Conservation (phyloP, 2,797 vertebrate genomes). For the Eidolon dupreanum region DNA sequence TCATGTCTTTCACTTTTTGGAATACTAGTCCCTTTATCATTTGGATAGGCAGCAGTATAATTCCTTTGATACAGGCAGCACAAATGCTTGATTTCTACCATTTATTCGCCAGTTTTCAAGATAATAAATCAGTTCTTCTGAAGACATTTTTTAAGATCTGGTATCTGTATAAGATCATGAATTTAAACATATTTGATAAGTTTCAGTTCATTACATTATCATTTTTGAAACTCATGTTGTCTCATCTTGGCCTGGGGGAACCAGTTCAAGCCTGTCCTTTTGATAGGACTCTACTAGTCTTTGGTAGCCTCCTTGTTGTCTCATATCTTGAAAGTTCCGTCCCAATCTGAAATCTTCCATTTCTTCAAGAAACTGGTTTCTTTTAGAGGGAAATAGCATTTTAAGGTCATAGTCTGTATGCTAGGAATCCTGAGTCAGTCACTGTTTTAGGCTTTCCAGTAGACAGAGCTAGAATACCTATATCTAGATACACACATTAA, state of each 20-base stretch:
- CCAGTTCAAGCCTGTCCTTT: background rate
- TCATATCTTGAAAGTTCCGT: background rate
- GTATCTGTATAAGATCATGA: background rate
- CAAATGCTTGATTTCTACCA: background rate
- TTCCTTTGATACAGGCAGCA: background rate
- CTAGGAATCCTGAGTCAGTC: background rate
- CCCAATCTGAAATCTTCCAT: background rate
- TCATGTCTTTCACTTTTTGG: background rate
- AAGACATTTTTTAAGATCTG: background rate
- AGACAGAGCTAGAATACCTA: background rate
- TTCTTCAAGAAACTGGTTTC: background rate
- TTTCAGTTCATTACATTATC: background rate
- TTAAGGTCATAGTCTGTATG: background rate
- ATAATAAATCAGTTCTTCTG: background rate
- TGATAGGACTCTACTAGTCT: background rate
- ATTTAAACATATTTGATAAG: background rate
- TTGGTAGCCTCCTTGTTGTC: background rate
- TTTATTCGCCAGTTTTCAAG: conserved; percentile 1
- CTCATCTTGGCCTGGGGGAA: background rate
- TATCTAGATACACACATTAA: background rate
- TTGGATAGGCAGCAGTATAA: background rate
- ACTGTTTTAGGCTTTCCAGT: background rate
- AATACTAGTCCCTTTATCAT: background rate
- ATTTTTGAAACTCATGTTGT: background rate
- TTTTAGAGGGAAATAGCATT: background rate